phyloP scores from a whole-genome alignment of 2,888 invertebrate species.

The Mayetiola destructor region DNA sequence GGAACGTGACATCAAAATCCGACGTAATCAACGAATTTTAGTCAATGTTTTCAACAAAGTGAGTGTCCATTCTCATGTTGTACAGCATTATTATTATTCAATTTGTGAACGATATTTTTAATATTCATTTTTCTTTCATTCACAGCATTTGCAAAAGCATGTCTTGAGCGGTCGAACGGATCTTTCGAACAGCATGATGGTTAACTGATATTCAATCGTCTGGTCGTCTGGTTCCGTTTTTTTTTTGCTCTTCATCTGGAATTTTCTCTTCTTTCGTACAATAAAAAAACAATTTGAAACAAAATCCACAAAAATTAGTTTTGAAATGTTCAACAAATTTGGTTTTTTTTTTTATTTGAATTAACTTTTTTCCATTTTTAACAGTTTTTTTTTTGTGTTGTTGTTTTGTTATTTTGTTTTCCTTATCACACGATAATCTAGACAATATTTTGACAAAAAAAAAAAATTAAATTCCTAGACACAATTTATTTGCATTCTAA shows the following conservation, averaged over 20 bases:
- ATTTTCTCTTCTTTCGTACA: not conserved
- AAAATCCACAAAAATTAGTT: not conserved
- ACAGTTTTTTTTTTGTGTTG: not conserved
- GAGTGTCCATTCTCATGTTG: constrained; percentile 18
- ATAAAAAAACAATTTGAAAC: not conserved
- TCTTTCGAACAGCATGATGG: constrained; percentile 14
- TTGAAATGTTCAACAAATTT: not conserved
- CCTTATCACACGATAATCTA: too few species aligned
- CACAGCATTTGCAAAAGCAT: constrained; percentile 30
- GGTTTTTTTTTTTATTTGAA: not conserved
- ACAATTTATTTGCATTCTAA: too few species aligned
- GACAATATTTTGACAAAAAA: too few species aligned
- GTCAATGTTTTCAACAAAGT: constrained; percentile 64
- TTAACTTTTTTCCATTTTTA: not conserved
- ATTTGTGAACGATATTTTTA: not conserved
- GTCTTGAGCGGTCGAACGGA: constrained; percentile 26
- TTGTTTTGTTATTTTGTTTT: too few species aligned
- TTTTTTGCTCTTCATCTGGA: not conserved
- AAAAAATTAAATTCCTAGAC: too few species aligned
- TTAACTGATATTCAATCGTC: constrained; percentile 3
- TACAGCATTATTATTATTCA: not conserved
- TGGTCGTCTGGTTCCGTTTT: not conserved
- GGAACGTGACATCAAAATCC: constrained; percentile 43
- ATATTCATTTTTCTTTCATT: constrained; percentile 10
- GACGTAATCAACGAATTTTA: constrained; percentile 57